Evolutionary conservation across 1,140 invertebrate genomes (phyloP), one percentile per base, ranked within the genome.

Genomic region (Drosophila kurseongensis): DNA sequence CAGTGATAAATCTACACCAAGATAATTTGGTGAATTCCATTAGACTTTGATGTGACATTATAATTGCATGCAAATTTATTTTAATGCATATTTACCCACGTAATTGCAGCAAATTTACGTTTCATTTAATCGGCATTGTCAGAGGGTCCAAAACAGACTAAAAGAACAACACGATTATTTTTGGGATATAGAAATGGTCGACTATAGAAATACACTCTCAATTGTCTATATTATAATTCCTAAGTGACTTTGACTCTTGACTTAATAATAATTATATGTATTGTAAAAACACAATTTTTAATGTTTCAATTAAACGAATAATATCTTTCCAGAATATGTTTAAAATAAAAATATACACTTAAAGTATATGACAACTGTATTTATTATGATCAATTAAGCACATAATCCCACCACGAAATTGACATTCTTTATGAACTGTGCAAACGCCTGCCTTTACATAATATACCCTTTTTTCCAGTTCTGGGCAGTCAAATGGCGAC

Each of bases 51-150:
- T 65, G 68, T 67, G 50, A 63, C 71, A 75, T 67, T 88, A 79
- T 88, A 89, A 89, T 89, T 83, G 80, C 69, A 89, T 89, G 84
- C 69, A 89, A 89, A 89, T 88, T 88, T 89, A 88, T 88, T 88
- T 88, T 74, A 89, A 89, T 89, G 77, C 77, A 90, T 89, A 89
- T 90, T 90, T 89, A 89, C 67, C 85, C 84, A 61, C 84, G 77
- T 89, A 89, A 89, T 89, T 89, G 77, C 80, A 80, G 69, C 85
- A 89, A 89, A 89, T 89, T 89, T 84, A 75, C 85, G 80, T 90
- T 89, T 89, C 84, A 89, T 89, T 89, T 84, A 89, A 73, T 78
- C 58, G 68, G 18, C 63, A 61, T 59, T 51, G 57, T 69, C 47
- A 5, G 47, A 47, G 40, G 62, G 59, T 47, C 47, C 12, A 42